Base-by-base conservation (phyloP, 2,113 vertebrate genomes). In the Paramormyrops kingsleyae region DNA sequence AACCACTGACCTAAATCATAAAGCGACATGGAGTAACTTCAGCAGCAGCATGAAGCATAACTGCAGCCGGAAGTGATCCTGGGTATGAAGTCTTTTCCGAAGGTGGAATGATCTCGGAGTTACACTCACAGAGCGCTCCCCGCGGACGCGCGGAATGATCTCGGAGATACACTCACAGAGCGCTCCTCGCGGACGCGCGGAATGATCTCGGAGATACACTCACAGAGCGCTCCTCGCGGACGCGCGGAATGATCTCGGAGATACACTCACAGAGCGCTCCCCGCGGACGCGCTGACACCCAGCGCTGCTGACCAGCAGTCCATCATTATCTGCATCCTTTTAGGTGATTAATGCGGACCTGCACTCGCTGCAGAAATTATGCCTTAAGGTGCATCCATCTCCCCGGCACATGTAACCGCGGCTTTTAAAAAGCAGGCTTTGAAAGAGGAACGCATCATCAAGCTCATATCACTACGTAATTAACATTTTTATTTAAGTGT, bases 31-130 rank as follows among this genome's bases (percentile, higher is more conserved):
- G 44, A 85, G 83, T 19, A 5, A 27, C 93, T 94, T 94, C 94
- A 53, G 94, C 94, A 94, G 93, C 90, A 86, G 93, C 96, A 95
- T 95, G 94, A 94, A 95, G 93, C 92, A 95, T 95, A 94, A 93
- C 91, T 94, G 92, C 91, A 94, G 94, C 94, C 91, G 93, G 95
- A 95, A 95, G 92, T 96, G 94, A 90, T 90, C 93, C 95, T 91
- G 95, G 91, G 93, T 94, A 93, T 92, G 80, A 90, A 94, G 92
- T 91, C 94, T 94, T 95, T 94, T 90, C 84, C 91, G 84, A 92
- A 91, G 90, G 86, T 17, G 1, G 17, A 21, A 44, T 91, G 94
- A 94, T 94, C 92, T 83, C 88, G 91, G 90, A 85, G 93, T 83
- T 70, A 13, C 27, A 31, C 91, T 87, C 93, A 90, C 93, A 94